A percentile compares a stretch with the other conserved stretches of the same genome.
Evolutionary conservation across 2,113 vertebrate genomes (phyloP).

Genomic region (Anhinga rufa): DNA sequence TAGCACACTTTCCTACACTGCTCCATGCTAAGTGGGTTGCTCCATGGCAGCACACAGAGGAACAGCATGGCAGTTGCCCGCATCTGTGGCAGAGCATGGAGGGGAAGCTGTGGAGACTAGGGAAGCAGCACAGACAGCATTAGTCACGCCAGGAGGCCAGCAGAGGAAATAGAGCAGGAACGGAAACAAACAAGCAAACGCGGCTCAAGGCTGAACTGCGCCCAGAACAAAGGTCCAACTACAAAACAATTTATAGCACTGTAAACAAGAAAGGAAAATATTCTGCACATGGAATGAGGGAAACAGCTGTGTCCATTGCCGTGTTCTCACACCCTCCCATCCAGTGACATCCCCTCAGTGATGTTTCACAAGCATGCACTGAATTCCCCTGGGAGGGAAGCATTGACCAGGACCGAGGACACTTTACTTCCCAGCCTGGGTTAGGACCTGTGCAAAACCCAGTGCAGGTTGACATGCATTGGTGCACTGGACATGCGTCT

Average conservation of each 20-base stretch:
- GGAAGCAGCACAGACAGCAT: slow-evolving; percentile 34
- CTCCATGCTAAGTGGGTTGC: fast-evolving
- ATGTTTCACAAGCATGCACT: neutral
- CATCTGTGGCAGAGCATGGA: neutral
- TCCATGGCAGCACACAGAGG: fast-evolving
- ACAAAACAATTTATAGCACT: neutral
- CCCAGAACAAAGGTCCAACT: slow-evolving; percentile 48
- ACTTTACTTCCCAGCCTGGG: fast-evolving
- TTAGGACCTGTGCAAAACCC: neutral
- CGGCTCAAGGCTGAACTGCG: neutral
- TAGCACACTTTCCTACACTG: neutral
- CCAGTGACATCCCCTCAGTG: neutral
- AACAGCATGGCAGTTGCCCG: neutral
- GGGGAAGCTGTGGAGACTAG: neutral
- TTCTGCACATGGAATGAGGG: neutral
- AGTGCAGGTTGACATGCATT: fast-evolving
- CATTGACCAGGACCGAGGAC: neutral
- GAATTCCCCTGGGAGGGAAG: neutral
- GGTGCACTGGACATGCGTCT: neutral
- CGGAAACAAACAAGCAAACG: slow-evolving; percentile 55
- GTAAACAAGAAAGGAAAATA: slow-evolving; percentile 5
- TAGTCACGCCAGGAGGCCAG: slow-evolving; percentile 29
- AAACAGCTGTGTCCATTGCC: neutral
- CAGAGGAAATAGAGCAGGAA: neutral
- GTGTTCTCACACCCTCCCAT: neutral